Conservation (phyloP, 2,797 vertebrate genomes). For the Syngnathus acus region DNA sequence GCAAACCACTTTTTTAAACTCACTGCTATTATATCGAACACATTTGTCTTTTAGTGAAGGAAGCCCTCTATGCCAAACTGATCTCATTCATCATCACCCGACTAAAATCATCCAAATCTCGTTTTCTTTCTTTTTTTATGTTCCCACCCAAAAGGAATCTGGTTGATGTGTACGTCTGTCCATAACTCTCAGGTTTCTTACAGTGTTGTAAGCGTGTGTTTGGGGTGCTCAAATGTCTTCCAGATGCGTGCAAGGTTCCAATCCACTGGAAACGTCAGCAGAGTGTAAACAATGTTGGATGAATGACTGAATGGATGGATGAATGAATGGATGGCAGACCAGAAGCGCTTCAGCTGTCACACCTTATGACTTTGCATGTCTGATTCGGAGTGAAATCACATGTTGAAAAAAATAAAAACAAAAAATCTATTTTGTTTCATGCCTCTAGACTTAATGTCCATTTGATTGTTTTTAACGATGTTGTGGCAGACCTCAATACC, state of each 20-base stretch:
- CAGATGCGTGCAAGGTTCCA: constrained; percentile 52
- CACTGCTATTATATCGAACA: constrained; percentile 1
- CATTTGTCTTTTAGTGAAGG: not conserved
- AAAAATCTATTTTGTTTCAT: constrained; percentile 11
- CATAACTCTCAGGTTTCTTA: constrained; percentile 5
- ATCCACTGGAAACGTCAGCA: constrained; percentile 16
- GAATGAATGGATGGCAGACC: not conserved
- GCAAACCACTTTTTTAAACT: not conserved
- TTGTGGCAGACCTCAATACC: too few species aligned
- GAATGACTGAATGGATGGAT: not conserved
- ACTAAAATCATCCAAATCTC: constrained; percentile 20
- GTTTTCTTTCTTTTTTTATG: constrained; percentile 16
- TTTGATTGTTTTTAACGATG: too few species aligned
- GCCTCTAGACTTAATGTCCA: constrained; percentile 2
- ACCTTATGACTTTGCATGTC: constrained; percentile 47
- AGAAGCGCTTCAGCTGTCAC: not conserved
- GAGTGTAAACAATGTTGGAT: not conserved
- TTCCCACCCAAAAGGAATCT: constrained; percentile 11
- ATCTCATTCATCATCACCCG: constrained; percentile 21
- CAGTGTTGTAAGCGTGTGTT: not conserved
- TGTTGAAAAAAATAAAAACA: not conserved
- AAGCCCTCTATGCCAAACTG: not conserved
- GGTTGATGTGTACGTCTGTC: not conserved
- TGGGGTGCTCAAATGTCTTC: constrained; percentile 47
- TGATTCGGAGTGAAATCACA: constrained; percentile 40